Evolutionary conservation across 2,113 vertebrate genomes (phyloP).

Genomic region (Ctenodactylus gundi): DNA sequence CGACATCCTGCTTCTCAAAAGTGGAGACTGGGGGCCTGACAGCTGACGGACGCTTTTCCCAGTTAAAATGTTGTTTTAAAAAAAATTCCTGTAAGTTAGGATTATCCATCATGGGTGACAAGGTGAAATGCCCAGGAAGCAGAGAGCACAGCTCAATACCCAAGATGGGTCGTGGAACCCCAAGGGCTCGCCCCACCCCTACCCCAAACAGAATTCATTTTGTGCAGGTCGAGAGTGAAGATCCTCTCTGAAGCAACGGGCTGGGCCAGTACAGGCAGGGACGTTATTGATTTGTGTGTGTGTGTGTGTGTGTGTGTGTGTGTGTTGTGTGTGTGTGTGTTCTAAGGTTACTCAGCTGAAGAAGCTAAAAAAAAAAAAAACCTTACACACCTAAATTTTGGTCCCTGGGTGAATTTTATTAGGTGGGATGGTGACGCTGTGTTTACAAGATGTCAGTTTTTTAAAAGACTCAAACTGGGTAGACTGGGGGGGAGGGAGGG

Average conservation of each 20-base stretch:
- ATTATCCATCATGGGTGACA: slow-evolving; percentile 57
- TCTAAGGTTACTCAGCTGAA: neutral
- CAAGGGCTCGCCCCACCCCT: neutral
- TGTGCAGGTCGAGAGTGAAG: slow-evolving; percentile 47
- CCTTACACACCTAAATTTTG: neutral
- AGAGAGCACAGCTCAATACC: neutral
- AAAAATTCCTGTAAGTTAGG: slow-evolving; percentile 45
- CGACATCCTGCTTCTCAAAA: slow-evolving; percentile 83
- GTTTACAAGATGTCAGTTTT: neutral
- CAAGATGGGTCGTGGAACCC: slow-evolving; percentile 20
- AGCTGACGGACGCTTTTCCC: slow-evolving; percentile 79
- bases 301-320: no score
- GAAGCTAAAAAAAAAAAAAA: neutral
- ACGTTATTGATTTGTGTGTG: no score
- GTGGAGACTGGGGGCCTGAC: slow-evolving; percentile 70
- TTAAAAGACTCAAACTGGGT: no score
- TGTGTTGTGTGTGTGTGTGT: no score
- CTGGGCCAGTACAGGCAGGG: neutral
- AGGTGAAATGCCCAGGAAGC: neutral
- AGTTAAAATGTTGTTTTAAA: slow-evolving; percentile 67
- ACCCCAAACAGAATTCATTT: neutral
- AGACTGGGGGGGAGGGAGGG: no score
- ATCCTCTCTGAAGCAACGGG: neutral
- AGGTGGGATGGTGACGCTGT: neutral
- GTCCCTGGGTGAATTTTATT: neutral